These are phyloP conservation scores for Columbina picui DNA, from an alignment of 2,113 vertebrate species.

Conservation along the genomic window DNA sequence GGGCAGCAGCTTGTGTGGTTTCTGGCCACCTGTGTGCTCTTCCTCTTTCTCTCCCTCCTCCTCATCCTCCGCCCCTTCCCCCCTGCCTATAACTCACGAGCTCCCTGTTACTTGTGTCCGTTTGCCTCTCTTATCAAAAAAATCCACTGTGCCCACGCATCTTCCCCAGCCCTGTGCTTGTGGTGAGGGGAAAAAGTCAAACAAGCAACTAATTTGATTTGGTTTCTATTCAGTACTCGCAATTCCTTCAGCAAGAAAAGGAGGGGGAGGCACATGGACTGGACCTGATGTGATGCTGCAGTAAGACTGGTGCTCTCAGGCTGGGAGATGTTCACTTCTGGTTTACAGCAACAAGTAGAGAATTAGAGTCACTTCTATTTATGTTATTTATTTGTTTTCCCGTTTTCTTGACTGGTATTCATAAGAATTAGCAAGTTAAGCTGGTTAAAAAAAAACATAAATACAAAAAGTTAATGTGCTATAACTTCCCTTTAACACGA, in stretches of 20 bases:
- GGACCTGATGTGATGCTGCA: neutral
- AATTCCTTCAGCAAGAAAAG: neutral
- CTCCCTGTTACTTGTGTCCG: fast-evolving
- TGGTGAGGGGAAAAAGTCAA: neutral
- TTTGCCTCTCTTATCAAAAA: neutral
- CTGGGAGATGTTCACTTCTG: neutral
- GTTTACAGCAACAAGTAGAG: fast-evolving
- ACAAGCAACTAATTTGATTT: neutral
- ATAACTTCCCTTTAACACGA: neutral
- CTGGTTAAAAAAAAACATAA: neutral
- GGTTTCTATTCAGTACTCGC: neutral
- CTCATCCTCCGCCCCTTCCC: fast-evolving
- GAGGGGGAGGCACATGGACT: fast-evolving
- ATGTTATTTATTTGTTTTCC: no score
- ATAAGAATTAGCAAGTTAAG: neutral
- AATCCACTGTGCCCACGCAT: neutral
- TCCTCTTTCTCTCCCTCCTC: conserved; percentile 9
- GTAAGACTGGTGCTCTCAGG: neutral
- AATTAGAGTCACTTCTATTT: neutral
- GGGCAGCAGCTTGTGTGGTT: neutral
- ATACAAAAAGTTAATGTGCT: neutral
- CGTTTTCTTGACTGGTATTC: neutral
- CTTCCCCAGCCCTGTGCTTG: neutral
- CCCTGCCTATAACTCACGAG: fast-evolving
- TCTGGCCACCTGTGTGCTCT: conserved; percentile 6